phyloP scores from a whole-genome alignment of 2,797 vertebrate genomes.

The Sebastes melanostomus region DNA sequence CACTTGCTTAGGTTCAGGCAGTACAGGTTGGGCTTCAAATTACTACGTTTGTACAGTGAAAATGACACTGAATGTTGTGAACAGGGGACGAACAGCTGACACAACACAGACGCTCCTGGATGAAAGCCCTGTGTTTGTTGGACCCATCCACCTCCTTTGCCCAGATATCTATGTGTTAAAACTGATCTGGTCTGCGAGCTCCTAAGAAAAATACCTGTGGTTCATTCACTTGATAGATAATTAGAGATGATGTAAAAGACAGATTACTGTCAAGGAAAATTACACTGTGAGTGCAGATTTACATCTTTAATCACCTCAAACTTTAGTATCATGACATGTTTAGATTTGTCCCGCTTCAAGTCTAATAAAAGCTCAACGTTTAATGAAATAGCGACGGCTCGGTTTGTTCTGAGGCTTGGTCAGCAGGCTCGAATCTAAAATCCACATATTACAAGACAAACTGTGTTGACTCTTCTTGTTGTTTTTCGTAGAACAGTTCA shows the following conservation, averaged over 20 bases:
- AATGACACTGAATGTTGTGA: too few species aligned
- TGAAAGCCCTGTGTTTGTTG: too few species aligned
- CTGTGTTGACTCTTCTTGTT: not conserved
- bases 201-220: slow-evolving; percentile 15
- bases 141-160: not conserved
- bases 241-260: slow-evolving; percentile 2
- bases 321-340: not conserved
- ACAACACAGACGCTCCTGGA: too few species aligned
- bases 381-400: not conserved
- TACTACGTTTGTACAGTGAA: too few species aligned
- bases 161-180: not conserved
- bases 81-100: too few species aligned
- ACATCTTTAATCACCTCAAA: not conserved
- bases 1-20: too few species aligned
- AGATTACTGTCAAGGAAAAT: not conserved
- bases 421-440: not conserved
- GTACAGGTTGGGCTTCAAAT: too few species aligned
- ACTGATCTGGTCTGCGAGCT: not conserved
- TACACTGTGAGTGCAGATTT: not conserved
- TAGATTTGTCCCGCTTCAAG: not conserved
- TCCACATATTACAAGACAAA: not conserved
- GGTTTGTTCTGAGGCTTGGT: not conserved
- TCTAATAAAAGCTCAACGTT: not conserved
- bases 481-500: not conserved
- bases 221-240: slow-evolving; percentile 1